A percentile compares a stretch with the other conserved stretches of the same genome.
These are phyloP conservation scores for Myiotriccus ornatus DNA, from an alignment of 2,797 vertebrate species.

Conservation along the genomic window DNA sequence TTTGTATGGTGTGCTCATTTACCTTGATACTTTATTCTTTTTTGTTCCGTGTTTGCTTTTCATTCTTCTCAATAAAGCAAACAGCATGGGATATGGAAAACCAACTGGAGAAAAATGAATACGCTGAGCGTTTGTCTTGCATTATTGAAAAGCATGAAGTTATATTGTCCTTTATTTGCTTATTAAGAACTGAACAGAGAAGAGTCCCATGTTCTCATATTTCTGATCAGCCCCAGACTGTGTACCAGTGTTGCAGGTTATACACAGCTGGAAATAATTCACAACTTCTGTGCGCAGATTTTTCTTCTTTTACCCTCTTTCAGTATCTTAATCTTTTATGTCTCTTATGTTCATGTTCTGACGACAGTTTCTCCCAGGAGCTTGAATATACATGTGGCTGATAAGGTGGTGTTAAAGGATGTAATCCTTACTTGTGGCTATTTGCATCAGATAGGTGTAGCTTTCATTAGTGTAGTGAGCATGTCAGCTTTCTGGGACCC, in stretches of 20 bases:
- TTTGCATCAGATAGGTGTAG: background rate
- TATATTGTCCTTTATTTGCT: background rate
- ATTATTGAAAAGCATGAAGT: background rate
- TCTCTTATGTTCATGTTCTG: background rate
- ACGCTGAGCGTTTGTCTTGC: background rate
- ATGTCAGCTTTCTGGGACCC: background rate
- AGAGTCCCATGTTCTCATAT: background rate
- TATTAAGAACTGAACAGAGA: background rate
- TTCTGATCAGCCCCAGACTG: background rate
- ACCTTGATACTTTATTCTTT: background rate
- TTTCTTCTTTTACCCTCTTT: background rate
- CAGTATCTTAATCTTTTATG: background rate
- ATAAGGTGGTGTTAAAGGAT: background rate
- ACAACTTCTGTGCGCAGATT: background rate
- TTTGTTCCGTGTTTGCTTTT: slow-evolving; percentile 20
- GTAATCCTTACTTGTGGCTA: background rate
- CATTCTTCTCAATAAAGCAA: slow-evolving; percentile 1
- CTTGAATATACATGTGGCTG: background rate
- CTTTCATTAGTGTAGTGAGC: background rate
- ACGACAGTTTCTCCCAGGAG: background rate
- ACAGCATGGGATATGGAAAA: background rate
- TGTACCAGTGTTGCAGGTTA: background rate
- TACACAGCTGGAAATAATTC: background rate
- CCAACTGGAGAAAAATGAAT: background rate
- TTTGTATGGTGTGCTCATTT: background rate